These are phyloP conservation scores for Cataglyphis altisquamis DNA, from an alignment of 2,888 invertebrate species.

Conservation along the genomic window DNA sequence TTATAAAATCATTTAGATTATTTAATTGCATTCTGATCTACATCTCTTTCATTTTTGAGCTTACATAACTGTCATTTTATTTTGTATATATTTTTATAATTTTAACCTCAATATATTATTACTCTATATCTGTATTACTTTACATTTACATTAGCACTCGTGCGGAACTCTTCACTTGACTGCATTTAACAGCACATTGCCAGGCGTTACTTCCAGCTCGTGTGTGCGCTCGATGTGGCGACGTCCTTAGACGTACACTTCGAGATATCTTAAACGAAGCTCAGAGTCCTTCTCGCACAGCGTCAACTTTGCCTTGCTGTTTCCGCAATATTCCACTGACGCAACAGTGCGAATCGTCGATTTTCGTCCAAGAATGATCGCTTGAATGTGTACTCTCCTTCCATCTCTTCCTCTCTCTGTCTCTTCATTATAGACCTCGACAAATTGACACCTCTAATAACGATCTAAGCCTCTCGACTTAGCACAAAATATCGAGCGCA, in stretches of 20 bases:
- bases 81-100: neutral
- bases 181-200: slow-evolving; percentile 55
- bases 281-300: neutral
- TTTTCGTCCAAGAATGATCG: slow-evolving; percentile 9
- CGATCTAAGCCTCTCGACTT: slow-evolving; percentile 41
- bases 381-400: neutral
- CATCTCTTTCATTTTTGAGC: neutral
- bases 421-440: slow-evolving; percentile 59
- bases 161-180: slow-evolving; percentile 51
- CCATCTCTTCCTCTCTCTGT: slow-evolving; percentile 3
- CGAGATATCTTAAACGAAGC: slow-evolving; percentile 55
- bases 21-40: neutral
- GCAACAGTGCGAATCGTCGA: slow-evolving; percentile 4
- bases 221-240: slow-evolving; percentile 53
- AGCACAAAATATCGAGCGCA: slow-evolving; percentile 60
- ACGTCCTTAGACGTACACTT: slow-evolving; percentile 46
- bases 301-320: slow-evolving; percentile 38
- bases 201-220: slow-evolving; percentile 58
- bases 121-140: neutral
- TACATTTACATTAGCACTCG: neutral
- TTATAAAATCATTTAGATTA: neutral
- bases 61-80: neutral
- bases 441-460: slow-evolving; percentile 62
- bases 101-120: neutral
- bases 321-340: neutral